These are phyloP conservation scores for Brachyrhaphis roseni DNA, from an alignment of 2,797 vertebrate genomes.

Conservation along the genomic window DNA sequence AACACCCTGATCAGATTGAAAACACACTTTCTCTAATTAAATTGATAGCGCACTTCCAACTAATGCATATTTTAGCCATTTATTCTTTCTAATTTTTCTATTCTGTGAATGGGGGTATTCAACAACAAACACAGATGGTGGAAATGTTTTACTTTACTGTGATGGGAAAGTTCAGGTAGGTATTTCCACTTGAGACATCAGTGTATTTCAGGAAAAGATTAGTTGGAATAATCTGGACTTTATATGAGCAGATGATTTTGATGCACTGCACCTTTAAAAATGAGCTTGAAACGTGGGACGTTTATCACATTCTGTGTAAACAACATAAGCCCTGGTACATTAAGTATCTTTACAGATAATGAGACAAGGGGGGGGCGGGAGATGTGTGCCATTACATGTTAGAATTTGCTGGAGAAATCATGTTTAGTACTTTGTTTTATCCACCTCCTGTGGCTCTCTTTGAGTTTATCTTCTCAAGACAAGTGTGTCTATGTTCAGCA, in stretches of 20 bases:
- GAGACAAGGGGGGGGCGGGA: background rate
- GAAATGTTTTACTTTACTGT: constrained; percentile 46
- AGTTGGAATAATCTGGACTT: constrained; percentile 4
- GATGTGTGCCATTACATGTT: background rate
- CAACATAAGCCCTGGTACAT: background rate
- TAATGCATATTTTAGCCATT: constrained; percentile 5
- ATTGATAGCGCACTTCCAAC: background rate
- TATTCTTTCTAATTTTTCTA: constrained; percentile 5
- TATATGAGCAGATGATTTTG: background rate
- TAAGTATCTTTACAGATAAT: constrained; percentile 1
- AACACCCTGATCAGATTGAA: background rate
- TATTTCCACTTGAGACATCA: constrained; percentile 32
- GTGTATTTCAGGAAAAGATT: background rate
- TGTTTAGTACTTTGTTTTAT: background rate
- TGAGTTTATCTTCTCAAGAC: constrained; percentile 1
- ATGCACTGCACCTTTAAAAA: background rate
- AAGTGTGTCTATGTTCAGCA: constrained; percentile 4
- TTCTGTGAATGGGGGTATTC: background rate
- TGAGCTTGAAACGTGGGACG: background rate
- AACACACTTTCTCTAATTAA: background rate
- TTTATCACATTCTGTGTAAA: background rate
- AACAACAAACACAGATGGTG: background rate
- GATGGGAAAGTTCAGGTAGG: constrained; percentile 18
- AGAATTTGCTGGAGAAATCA: background rate
- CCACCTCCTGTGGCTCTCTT: constrained; percentile 8